Conservation (phyloP, 2,888 invertebrate species). For the Podabrus alpinus region DNA sequence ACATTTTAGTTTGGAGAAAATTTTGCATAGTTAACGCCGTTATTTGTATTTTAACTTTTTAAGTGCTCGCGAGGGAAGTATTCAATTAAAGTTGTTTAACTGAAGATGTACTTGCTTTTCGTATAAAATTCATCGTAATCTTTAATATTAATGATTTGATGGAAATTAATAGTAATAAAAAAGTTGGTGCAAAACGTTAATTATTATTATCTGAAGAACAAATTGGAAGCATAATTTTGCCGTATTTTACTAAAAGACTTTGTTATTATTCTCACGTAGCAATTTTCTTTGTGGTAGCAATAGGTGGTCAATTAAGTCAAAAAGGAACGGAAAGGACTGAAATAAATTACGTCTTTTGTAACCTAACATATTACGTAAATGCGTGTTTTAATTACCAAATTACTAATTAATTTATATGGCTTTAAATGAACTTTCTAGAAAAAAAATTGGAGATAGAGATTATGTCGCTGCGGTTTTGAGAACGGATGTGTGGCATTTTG, state of each 20-base stretch:
- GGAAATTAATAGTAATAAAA: neutral
- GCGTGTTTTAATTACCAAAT: neutral
- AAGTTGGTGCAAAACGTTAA: neutral
- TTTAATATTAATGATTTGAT: neutral
- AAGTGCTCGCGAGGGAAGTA: neutral
- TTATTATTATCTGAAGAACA: neutral
- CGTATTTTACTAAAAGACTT: neutral
- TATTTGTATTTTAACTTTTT: conserved; percentile 1
- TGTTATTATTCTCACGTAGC: conserved; percentile 2
- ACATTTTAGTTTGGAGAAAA: neutral
- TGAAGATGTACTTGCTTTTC: neutral
- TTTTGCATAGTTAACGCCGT: neutral
- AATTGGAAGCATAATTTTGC: neutral
- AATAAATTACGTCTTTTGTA: conserved; percentile 1
- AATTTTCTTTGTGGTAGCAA: conserved; percentile 4
- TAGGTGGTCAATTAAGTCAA: conserved; percentile 1
- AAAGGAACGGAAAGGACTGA: neutral
- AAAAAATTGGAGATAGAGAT: neutral
- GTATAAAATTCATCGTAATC: neutral
- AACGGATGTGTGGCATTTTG: neutral
- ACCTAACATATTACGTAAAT: neutral
- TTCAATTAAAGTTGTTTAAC: conserved; percentile 2
- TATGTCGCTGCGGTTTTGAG: neutral
- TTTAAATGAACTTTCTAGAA: neutral
- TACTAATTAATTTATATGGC: neutral